Conservation (phyloP, 2,888 invertebrate genomes). For the Tiliacea aurago region DNA sequence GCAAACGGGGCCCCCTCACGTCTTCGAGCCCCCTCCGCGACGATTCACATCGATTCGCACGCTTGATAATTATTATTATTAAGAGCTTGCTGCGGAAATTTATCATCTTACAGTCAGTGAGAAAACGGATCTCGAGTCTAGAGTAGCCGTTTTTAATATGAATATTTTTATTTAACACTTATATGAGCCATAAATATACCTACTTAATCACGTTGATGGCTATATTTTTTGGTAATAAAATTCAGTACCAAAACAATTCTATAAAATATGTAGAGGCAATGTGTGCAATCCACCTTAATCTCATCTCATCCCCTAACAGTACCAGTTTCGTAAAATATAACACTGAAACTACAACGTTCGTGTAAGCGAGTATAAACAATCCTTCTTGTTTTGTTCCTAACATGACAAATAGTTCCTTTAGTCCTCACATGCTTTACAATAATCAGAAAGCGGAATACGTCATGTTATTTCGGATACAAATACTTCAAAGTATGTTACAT, state of each 20-base stretch:
- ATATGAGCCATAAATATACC: background rate
- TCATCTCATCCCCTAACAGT: background rate
- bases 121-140: constrained; percentile 52
- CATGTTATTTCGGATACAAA: background rate
- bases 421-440: background rate
- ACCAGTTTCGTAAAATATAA: constrained; percentile 13
- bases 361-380: background rate
- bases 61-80: constrained; percentile 84
- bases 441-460: background rate
- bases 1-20: constrained; percentile 73
- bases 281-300: background rate
- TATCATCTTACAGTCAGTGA: constrained; percentile 66
- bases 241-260: background rate
- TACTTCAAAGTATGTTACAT: background rate
- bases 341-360: background rate
- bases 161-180: background rate
- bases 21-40: constrained; percentile 77
- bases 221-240: background rate
- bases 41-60: constrained; percentile 86
- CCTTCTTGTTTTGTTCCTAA: constrained; percentile 6
- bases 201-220: background rate
- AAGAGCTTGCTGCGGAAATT: constrained; percentile 71
- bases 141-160: background rate
- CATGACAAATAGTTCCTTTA: no score
- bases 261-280: background rate